These are phyloP conservation scores for Catharus minimus DNA, from an alignment of 2,113 vertebrate genomes.

Conservation along the genomic window DNA sequence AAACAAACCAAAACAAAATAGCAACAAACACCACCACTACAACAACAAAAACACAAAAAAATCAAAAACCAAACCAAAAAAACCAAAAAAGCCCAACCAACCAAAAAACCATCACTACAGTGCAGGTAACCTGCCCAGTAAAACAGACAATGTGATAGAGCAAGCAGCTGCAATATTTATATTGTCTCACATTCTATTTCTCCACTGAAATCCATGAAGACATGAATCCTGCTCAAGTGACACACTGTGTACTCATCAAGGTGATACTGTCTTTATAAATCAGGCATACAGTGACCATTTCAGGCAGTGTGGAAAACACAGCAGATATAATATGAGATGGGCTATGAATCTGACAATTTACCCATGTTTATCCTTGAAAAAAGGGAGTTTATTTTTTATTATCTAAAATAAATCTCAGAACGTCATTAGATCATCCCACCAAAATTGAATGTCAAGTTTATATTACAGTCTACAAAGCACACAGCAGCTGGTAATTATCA, in stretches of 20 bases:
- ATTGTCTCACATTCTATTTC: background rate
- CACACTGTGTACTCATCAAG: slow-evolving; percentile 43
- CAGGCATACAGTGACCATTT: slow-evolving; percentile 1
- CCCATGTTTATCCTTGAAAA: background rate
- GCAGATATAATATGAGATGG: background rate
- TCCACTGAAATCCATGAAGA: slow-evolving; percentile 37
- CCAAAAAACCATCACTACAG: background rate
- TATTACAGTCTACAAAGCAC: background rate
- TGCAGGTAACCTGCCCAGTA: background rate
- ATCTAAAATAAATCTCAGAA: background rate
- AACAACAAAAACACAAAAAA: background rate
- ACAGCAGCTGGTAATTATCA: background rate
- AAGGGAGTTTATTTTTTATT: background rate
- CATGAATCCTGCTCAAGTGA: slow-evolving; percentile 42
- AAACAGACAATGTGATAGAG: background rate
- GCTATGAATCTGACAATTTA: slow-evolving; percentile 21
- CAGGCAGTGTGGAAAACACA: background rate
- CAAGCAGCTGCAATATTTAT: slow-evolving; percentile 7
- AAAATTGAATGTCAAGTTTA: background rate
- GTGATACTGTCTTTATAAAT: slow-evolving; percentile 45
- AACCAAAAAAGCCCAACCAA: too few relatives aligned
- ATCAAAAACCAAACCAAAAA: too few relatives aligned
- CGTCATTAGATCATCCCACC: background rate
- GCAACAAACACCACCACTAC: background rate
- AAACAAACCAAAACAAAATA: background rate